Conservation (phyloP, 2,113 vertebrate species). For the Carollia perspicillata region DNA sequence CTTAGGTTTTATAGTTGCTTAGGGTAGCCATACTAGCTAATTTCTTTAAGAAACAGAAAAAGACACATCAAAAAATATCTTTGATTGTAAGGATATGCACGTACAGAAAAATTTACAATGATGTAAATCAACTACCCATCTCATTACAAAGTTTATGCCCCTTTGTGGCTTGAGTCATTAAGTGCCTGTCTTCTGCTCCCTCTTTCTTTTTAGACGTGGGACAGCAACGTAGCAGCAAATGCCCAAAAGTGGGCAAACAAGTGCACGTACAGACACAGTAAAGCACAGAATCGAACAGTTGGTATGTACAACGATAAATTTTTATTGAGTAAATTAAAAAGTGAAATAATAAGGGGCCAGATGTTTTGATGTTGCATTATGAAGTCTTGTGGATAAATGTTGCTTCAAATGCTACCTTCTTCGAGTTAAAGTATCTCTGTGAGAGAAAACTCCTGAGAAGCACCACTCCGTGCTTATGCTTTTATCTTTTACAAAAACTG, state of each 20-base stretch:
- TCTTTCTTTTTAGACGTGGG: constrained; percentile 58
- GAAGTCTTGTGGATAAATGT: background rate
- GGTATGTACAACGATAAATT: constrained; percentile 46
- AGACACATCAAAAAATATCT: background rate
- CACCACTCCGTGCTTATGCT: background rate
- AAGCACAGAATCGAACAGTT: rapidly evolving
- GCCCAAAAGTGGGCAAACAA: constrained; percentile 47
- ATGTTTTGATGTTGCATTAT: background rate
- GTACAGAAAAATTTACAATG: background rate
- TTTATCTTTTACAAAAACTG: background rate
- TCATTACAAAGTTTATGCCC: background rate
- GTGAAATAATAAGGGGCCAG: background rate
- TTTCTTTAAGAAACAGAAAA: background rate
- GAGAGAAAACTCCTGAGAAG: background rate
- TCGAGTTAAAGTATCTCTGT: background rate
- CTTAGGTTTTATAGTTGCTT: background rate
- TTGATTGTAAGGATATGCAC: background rate
- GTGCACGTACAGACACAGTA: background rate
- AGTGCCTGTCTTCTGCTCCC: background rate
- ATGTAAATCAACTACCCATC: background rate
- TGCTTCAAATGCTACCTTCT: background rate
- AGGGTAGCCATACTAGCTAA: background rate
- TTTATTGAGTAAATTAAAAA: background rate
- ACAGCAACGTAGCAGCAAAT: background rate
- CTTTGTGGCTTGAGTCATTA: background rate